Percentiles rank a stretch among this genome's conserved stretches.
phyloP scores from a whole-genome alignment of 2,797 vertebrate species.

The Halcyon smyrnensis region DNA sequence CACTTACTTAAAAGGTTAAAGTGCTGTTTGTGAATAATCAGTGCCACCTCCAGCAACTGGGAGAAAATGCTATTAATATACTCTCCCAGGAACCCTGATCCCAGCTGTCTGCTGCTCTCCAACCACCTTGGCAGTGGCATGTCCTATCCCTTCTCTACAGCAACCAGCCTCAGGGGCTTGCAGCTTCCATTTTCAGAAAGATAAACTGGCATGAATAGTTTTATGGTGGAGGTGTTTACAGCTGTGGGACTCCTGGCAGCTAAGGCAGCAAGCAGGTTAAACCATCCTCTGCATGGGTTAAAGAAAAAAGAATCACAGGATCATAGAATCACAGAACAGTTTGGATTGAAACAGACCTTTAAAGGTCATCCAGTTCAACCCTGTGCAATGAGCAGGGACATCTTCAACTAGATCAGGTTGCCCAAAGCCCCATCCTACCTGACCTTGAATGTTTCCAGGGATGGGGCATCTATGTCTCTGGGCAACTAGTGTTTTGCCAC shows the following conservation, averaged over 20 bases:
- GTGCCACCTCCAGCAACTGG: neutral
- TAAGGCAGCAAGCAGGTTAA: neutral
- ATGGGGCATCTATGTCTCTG: too few relatives aligned
- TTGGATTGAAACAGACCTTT: neutral
- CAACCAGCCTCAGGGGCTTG: neutral
- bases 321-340: neutral
- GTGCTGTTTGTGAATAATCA: neutral
- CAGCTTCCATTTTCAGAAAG: neutral
- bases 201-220: neutral
- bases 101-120: too few relatives aligned
- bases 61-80: neutral
- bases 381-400: neutral
- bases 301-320: neutral
- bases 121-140: fast-evolving
- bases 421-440: fast-evolving
- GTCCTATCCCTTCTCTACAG: neutral
- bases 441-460: neutral
- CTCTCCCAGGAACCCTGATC: neutral
- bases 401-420: neutral
- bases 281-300: fast-evolving
- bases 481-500: neutral
- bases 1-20: neutral
- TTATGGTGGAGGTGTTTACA: neutral
- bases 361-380: neutral
- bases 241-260: neutral